Conservation (phyloP, 2,888 invertebrate genomes). For the Xanthia icteritia region DNA sequence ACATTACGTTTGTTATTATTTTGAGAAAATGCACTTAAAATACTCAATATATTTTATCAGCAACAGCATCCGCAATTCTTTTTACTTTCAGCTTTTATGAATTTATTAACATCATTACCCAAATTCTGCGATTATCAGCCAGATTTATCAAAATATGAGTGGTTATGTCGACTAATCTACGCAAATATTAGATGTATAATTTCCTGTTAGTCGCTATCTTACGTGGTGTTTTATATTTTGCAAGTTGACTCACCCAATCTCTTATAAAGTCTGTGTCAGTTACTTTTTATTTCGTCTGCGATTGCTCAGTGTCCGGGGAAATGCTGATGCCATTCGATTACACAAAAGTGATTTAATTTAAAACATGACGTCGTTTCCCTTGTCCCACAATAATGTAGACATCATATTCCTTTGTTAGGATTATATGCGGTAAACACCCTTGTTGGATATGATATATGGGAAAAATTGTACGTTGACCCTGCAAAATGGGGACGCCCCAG, state of each 20-base stretch:
- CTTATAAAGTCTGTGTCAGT: constrained; percentile 46
- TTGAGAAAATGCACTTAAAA: constrained; percentile 6
- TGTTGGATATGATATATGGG: constrained; percentile 63
- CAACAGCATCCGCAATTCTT: constrained; percentile 19
- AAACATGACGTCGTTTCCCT: constrained; percentile 43
- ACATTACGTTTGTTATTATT: constrained; percentile 6
- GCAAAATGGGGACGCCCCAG: constrained; percentile 74
- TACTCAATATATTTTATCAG: constrained; percentile 3
- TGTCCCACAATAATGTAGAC: constrained; percentile 24
- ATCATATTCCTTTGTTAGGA: constrained; percentile 37
- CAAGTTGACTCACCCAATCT: constrained; percentile 66
- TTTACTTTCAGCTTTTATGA: constrained; percentile 12
- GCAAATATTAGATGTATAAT: constrained; percentile 44
- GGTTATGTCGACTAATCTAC: constrained; percentile 36
- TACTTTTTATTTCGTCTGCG: constrained; percentile 67
- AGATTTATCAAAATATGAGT: constrained; percentile 23
- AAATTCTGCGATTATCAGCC: constrained; percentile 4
- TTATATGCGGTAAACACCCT: constrained; percentile 55
- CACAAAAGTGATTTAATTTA: constrained; percentile 44
- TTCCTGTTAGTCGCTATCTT: constrained; percentile 45
- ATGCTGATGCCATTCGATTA: constrained; percentile 37
- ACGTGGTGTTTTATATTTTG: constrained; percentile 59
- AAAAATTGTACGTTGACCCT: constrained; percentile 73
- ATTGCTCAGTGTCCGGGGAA: constrained; percentile 65
- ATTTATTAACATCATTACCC: constrained; percentile 32